Evolutionary conservation across 2,888 invertebrate genomes (phyloP), one percentile per base, ranked within the genome.

Genomic region (Dryadula phaetusa): DNA sequence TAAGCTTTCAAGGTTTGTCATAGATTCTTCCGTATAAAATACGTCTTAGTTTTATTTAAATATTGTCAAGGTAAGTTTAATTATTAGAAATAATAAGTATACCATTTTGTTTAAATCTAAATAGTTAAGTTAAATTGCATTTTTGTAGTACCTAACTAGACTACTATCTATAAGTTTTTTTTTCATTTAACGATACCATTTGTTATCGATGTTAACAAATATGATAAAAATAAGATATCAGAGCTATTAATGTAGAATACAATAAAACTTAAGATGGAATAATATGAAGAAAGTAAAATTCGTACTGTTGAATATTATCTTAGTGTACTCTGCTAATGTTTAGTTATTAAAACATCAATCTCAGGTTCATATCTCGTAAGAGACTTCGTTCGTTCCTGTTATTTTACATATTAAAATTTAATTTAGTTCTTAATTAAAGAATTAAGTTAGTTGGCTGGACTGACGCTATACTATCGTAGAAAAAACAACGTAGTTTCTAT

Each of bases 191-290:
- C 52, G 52, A 52, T 52, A 52, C 0, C 10, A 8, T 16, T 52
- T 28, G 25, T 52, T 52, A 52, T 52, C 52, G 25, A 49, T 49
- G 7, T 49, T 49, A 49, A 25, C 25, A 25, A 49, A 49, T 8
- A n/a, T n/a, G 49, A 25, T 49, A 49, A 49, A 47, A 47, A 18
- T 46, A 46, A 47, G 22, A 47, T 42, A 42, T 52, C 28, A 12
- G 32, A 10, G 28, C n/a, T 2, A 10, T 28, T 16, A n/a, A 0
- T 5, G 3, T 3, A 20, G 7, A 3, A n/a, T 1, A 22, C n/a
- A 8, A 10, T 37, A 12, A 6, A 25, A 20, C 8, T 49, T 49
- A 0, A 49, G 7, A 49, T n/a, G 3, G n/a, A 25, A n/a, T 49
- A 20, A 46, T 12, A 12, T 20, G 1, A 46, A 37, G 1, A 37